These are phyloP conservation scores for Acipenser ruthenus DNA, from an alignment of 2,797 vertebrate genomes.

Conservation along the genomic window DNA sequence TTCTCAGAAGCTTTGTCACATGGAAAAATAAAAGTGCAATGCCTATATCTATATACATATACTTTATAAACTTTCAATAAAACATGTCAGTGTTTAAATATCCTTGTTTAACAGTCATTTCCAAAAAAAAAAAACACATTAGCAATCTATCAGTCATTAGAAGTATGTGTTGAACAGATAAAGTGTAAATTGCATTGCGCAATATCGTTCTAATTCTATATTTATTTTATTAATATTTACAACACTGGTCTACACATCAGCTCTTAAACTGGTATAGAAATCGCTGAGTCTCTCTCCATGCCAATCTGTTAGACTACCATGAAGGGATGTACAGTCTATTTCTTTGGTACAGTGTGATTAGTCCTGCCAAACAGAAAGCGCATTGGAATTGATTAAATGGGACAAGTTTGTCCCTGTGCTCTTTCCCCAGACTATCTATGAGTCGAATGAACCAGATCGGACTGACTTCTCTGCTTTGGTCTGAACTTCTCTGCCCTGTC, in stretches of 20 bases:
- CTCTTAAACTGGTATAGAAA: neutral
- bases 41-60: constrained; percentile 15
- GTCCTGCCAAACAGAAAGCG: constrained; percentile 27
- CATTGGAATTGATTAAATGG: constrained; percentile 45
- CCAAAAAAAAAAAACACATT: neutral
- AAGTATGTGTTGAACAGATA: constrained; percentile 2
- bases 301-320: neutral
- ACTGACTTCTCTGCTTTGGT: constrained; percentile 46
- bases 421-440: neutral
- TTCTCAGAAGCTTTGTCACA: neutral
- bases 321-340: neutral
- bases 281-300: neutral
- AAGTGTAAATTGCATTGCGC: neutral
- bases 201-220: neutral
- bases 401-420: constrained; percentile 36
- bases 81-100: constrained; percentile 13
- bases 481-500: constrained; percentile 28
- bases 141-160: neutral
- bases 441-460: constrained; percentile 57
- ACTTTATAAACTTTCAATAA: constrained; percentile 9
- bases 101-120: constrained; percentile 13
- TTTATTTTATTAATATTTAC: neutral
- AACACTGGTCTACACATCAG: neutral
- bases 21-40: constrained; percentile 17
- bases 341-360: neutral